Conservation (phyloP, 2,113 vertebrate genomes). For the Paratilapia polleni region DNA sequence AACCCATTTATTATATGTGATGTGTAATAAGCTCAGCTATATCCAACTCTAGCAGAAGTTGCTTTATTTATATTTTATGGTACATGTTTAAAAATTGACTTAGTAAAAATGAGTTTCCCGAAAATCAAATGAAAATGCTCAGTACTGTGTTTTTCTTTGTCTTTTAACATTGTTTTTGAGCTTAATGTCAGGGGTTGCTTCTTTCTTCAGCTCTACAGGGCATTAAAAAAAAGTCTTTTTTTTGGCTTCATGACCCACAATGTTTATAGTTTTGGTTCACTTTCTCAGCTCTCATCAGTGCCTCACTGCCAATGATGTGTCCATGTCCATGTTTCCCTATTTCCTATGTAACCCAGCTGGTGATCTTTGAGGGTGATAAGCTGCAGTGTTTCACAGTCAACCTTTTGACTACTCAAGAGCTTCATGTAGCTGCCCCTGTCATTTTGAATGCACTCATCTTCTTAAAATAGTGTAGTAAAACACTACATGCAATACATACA, state of each 20-base stretch:
- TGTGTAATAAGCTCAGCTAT: not conserved
- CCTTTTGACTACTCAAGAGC: rapidly evolving
- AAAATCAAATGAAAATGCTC: not conserved
- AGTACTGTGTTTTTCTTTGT: rapidly evolving
- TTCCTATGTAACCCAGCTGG: too few species aligned
- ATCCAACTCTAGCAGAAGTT: not conserved
- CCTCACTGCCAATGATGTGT: too few species aligned
- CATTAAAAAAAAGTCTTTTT: not conserved
- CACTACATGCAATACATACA: too few species aligned
- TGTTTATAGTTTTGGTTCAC: not conserved
- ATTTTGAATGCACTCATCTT: not conserved
- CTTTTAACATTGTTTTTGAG: not conserved
- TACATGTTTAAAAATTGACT: not conserved
- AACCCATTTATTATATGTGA: not conserved
- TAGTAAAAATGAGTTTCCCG: rapidly evolving
- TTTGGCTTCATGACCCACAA: not conserved
- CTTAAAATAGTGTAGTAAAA: not conserved
- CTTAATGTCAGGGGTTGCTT: not conserved
- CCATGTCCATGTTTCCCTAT: too few species aligned
- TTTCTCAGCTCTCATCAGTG: not conserved
- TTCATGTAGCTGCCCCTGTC: not conserved
- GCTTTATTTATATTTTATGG: not conserved
- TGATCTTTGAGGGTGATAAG: too few species aligned
- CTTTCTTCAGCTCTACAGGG: rapidly evolving
- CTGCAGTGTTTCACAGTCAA: too few species aligned